These are phyloP conservation scores for Tragulus kanchil DNA, from an alignment of 2,113 vertebrate genomes.

Conservation along the genomic window DNA sequence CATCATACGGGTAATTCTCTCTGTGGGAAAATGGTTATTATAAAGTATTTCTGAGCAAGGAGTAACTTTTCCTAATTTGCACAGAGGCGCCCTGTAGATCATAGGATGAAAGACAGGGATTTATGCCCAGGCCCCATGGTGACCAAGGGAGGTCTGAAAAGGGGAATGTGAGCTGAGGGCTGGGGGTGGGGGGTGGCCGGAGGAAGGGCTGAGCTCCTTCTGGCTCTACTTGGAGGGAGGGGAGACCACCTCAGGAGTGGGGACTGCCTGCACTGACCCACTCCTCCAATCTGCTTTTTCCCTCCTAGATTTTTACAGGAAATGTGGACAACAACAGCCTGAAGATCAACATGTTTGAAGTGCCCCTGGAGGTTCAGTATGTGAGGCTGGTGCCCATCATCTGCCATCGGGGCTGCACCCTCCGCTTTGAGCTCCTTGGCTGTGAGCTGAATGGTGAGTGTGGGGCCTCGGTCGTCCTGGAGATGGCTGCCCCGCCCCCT, in stretches of 20 bases:
- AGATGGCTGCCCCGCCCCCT: no score
- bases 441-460: slow-evolving; percentile 96
- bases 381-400: slow-evolving; percentile 93
- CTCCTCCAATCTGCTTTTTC: not conserved
- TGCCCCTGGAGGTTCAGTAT: slow-evolving; percentile 91
- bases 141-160: not conserved
- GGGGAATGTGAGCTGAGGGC: not conserved
- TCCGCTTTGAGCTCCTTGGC: slow-evolving; percentile 97
- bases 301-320: slow-evolving; percentile 92
- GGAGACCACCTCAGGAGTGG: not conserved
- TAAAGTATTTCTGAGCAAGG: not conserved
- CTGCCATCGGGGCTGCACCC: slow-evolving; percentile 93
- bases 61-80: not conserved
- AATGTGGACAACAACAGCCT: slow-evolving; percentile 92
- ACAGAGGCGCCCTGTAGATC: not conserved
- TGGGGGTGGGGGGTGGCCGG: not conserved
- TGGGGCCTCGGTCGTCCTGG: not conserved
- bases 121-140: not conserved
- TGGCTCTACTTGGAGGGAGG: not conserved
- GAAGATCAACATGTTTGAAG: slow-evolving; percentile 92
- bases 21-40: not conserved
- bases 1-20: not conserved
- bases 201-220: not conserved
- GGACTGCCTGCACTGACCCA: accelerated
- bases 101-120: not conserved